These are phyloP conservation scores for Aurelia sp. DNA, from an alignment of 30 jellyfish, hydroid and myxozoan genomes.

Conservation along the genomic window DNA sequence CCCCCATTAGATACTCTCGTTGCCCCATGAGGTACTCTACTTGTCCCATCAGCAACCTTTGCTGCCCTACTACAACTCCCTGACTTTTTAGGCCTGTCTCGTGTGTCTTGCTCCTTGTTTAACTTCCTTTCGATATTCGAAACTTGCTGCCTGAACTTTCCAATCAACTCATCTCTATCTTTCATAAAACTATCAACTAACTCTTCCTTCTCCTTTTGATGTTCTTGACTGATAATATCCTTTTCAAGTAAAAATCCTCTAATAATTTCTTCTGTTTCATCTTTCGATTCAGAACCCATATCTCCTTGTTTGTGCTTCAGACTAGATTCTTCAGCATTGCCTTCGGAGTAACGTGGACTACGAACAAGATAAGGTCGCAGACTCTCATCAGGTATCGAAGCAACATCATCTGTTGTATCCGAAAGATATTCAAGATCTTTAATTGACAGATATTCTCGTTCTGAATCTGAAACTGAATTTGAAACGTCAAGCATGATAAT, in stretches of 20 bases:
- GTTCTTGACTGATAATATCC: slow-evolving; percentile 74
- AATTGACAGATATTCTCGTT: no score
- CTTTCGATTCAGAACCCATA: slow-evolving; percentile 51
- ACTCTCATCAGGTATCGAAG: slow-evolving; percentile 32
- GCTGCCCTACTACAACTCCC: background rate
- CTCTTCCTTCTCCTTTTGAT: slow-evolving; percentile 85
- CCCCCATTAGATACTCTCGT: background rate
- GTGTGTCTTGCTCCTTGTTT: slow-evolving; percentile 3
- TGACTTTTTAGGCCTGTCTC: background rate
- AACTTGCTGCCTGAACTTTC: slow-evolving; percentile 70
- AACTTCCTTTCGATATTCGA: slow-evolving; percentile 66
- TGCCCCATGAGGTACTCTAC: no score
- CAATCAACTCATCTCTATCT: slow-evolving; percentile 77
- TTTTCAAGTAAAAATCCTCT: slow-evolving; percentile 94
- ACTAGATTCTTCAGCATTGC: slow-evolving; percentile 1
- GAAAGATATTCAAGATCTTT: no score
- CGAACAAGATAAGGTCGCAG: slow-evolving; percentile 2
- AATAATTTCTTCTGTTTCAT: slow-evolving; percentile 83
- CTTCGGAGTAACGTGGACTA: slow-evolving; percentile 2
- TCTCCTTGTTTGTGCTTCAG: background rate
- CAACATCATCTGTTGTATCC: slow-evolving; percentile 10
- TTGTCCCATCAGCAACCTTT: background rate
- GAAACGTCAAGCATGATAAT: slow-evolving; percentile 57
- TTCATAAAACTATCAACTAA: slow-evolving; percentile 73
- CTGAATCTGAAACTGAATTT: no score